Percentiles rank a stretch among this genome's conserved stretches.
Conservation (phyloP, 92 coral and sea anemone genomes). For the Porites evermanni region DNA sequence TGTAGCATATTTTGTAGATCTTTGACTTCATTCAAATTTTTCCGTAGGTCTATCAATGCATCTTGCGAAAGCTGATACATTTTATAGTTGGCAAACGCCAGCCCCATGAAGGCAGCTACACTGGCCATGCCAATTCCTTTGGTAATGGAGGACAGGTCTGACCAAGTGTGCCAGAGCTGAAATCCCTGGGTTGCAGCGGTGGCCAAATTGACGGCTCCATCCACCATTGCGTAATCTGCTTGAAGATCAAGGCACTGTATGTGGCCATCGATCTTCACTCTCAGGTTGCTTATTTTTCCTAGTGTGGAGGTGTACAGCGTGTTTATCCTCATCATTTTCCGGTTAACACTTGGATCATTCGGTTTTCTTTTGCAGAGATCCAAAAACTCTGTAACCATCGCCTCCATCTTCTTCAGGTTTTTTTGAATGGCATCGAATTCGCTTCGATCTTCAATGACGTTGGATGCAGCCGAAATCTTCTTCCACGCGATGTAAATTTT, state of each 20-base stretch:
- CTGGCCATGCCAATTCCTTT: conserved; percentile 48
- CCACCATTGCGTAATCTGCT: conserved; percentile 64
- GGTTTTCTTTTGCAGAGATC: conserved; percentile 70
- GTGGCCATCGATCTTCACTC: conserved; percentile 68
- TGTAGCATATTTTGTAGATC: conserved; percentile 58
- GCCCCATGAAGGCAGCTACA: conserved; percentile 39
- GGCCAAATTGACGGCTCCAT: conserved; percentile 53
- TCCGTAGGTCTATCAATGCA: conserved; percentile 57
- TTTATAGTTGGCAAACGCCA: conserved; percentile 47
- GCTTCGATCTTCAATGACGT: conserved; percentile 60
- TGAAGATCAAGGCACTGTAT: conserved; percentile 72
- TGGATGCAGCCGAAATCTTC: conserved; percentile 65
- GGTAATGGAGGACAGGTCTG: conserved; percentile 46
- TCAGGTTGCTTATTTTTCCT: conserved; percentile 56
- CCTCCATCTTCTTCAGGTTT: conserved; percentile 62
- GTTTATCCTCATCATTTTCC: conserved; percentile 62
- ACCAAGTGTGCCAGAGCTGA: conserved; percentile 68
- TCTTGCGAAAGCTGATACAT: conserved; percentile 45
- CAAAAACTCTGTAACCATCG: conserved; percentile 62
- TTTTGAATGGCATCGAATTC: conserved; percentile 50
- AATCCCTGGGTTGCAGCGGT: conserved; percentile 70
- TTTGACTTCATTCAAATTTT: conserved; percentile 54
- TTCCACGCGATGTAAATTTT: conserved; percentile 75
- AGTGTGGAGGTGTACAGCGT: conserved; percentile 60
- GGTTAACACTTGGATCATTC: conserved; percentile 20